Evolutionary conservation across 1,140 invertebrate genomes (phyloP).

Genomic region (Scylla paramamosain): DNA sequence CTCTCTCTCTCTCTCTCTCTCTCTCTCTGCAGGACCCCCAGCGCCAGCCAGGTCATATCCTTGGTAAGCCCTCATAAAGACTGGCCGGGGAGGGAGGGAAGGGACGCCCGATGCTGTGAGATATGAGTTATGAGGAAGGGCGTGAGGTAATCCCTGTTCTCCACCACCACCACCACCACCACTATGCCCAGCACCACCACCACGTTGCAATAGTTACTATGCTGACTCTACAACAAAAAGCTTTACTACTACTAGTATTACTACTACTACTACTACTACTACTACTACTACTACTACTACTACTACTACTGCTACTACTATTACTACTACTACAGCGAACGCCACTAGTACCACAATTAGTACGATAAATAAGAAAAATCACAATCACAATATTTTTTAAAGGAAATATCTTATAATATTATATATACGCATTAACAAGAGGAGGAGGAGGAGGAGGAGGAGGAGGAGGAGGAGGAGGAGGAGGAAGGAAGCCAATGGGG

Average conservation of each 20-base stretch:
- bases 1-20: conserved; percentile 30
- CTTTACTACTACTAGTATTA: not conserved
- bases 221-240: too few species aligned
- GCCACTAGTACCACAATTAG: not conserved
- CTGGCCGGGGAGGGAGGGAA: not conserved
- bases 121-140: not conserved
- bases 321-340: not conserved
- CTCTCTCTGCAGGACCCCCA: not conserved
- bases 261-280: not conserved
- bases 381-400: not conserved
- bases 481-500: too few species aligned
- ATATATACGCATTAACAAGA: not conserved
- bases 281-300: not conserved
- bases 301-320: not conserved
- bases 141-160: conserved; percentile 34
- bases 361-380: too few species aligned
- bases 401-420: too few species aligned
- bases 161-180: not conserved
- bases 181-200: not conserved
- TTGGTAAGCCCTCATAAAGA: not conserved
- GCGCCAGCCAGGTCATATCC: conserved; percentile 39
- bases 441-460: not conserved
- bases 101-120: not conserved
- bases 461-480: not conserved
- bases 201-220: not conserved